Evolutionary conservation across 2,797 vertebrate genomes (phyloP), one percentile per base, ranked within the genome.

Genomic region (Pipistrellus pygmaeus): DNA sequence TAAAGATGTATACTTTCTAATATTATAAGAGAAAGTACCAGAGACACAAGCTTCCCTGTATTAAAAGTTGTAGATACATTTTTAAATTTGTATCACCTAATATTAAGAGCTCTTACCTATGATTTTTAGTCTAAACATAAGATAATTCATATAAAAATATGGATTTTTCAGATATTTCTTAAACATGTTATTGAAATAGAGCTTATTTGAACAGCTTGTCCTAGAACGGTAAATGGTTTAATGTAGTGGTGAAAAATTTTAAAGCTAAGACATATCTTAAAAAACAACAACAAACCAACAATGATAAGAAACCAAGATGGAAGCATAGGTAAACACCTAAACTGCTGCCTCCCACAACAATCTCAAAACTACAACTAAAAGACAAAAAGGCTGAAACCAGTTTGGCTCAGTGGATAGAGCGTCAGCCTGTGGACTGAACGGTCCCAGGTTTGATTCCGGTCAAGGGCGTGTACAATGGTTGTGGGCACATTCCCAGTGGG

Each of bases 191-290:
- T 88, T 89, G 62, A 93, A 77, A 53, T 72, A 64, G 85, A 84
- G 13, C 25, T 87, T 87, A 51, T 87, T 73, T 73, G 25, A 85
- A 8, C 17, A 93, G 38, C 71, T 95, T 77, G 27, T 75, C 44
- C 23, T 69, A 73, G 44, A 88, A 77, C 7, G 64, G 44, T 88
- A 68, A 92, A n/a, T 87, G 71, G 86, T 93, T 95, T 89, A 89
- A 85, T 85, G 21, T 51, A 51, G 12, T 35, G 64, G 8, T 62
- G 4, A 55, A 35, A 76, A 38, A 41, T 81, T 18, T 88, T 89
- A 89, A 95, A 85, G 20, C 32, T 7, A 75, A 87, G 48, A 17
- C 20, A 5, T 51, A 80, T 55, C 12, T 92, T 88, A 69, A 64
- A 76, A 55, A 76, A 48, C 9, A 44, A 8, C 7, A 44, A 11